Evolutionary conservation across 2,888 invertebrate species (phyloP), one percentile per base, ranked within the genome.

Genomic region (Philereme vetulata): DNA sequence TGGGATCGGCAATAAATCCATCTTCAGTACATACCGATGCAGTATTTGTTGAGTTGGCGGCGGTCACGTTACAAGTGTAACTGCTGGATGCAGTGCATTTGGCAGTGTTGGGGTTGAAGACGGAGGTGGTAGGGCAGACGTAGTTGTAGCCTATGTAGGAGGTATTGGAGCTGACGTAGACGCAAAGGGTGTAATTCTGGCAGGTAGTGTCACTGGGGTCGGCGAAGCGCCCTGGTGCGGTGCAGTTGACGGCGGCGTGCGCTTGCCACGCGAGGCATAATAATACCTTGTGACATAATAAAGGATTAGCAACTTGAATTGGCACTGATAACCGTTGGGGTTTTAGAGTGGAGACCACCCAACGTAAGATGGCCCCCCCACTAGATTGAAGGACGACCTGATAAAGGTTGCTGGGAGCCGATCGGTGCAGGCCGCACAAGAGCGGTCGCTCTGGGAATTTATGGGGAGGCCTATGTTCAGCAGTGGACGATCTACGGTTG

Each of bases 161-260:
- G 43, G 59, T 63, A n/a, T 59, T 76, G n/a, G 72, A 61, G 43
- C 70, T 71, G 59, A 72, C 67, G 60, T 73, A 80, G 43, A 85
- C 77, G 67, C 93, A 93, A 3, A 84, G 76, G 2, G 85, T 88
- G 72, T 92, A 93, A 66, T 85, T 87, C 66, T 84, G 70, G 70
- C 92, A 92, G 40, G 84, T 85, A 0, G 87, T 70, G 71, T 93
- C 93, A 4, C 60, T 70, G 1, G 82, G 71, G 60, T 92, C 85
- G 0, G 86, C 78, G 65, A 82, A 84, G 2, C 89, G 83, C 3
- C 92, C 81, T 0, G 77, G 70, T 0, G 74, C 62, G 0, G 87
- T 84, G 64, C 89, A 90, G 66, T 80, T 83, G 2, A 83, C 82
- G n/a, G 70, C 72, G 2, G 81, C 79, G 0, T 81, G 62, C 2